A percentile compares a stretch with the other conserved stretches of the same genome.
phyloP scores from a whole-genome alignment of 2,113 vertebrate genomes.

The Corythoichthys intestinalis region DNA sequence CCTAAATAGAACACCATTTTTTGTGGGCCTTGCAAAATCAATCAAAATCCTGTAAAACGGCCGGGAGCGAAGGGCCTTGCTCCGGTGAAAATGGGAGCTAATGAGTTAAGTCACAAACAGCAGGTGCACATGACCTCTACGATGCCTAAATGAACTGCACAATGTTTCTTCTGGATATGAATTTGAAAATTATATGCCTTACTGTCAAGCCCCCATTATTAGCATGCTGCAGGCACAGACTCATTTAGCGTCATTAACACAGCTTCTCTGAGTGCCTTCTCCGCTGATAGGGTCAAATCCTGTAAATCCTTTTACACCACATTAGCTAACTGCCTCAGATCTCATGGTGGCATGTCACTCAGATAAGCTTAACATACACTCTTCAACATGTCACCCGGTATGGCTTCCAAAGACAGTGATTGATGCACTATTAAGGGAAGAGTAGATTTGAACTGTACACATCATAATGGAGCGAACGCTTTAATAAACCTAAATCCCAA shows the following conservation, averaged over 20 bases:
- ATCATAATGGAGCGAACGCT: background rate
- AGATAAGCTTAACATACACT: slow-evolving; percentile 50
- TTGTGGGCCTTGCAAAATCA: too few relatives aligned
- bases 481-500: background rate
- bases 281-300: slow-evolving; percentile 67
- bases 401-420: slow-evolving; percentile 34
- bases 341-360: slow-evolving; percentile 52
- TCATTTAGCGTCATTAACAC: slow-evolving; percentile 65
- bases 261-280: slow-evolving; percentile 57
- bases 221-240: slow-evolving; percentile 53
- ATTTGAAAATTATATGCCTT: slow-evolving; percentile 30
- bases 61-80: too few relatives aligned
- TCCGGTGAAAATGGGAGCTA: too few relatives aligned
- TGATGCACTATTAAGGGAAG: slow-evolving; percentile 18
- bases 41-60: too few relatives aligned
- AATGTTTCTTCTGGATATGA: slow-evolving; percentile 16
- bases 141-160: background rate
- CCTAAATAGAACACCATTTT: too few relatives aligned
- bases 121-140: background rate
- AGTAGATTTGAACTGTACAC: slow-evolving; percentile 11
- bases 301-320: slow-evolving; percentile 68
- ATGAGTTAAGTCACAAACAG: background rate
- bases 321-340: slow-evolving; percentile 64
- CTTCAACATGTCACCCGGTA: slow-evolving; percentile 51
- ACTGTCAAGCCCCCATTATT: slow-evolving; percentile 46